These are phyloP conservation scores for Mya arenaria DNA, from an alignment of 1,140 invertebrate species.

Conservation along the genomic window DNA sequence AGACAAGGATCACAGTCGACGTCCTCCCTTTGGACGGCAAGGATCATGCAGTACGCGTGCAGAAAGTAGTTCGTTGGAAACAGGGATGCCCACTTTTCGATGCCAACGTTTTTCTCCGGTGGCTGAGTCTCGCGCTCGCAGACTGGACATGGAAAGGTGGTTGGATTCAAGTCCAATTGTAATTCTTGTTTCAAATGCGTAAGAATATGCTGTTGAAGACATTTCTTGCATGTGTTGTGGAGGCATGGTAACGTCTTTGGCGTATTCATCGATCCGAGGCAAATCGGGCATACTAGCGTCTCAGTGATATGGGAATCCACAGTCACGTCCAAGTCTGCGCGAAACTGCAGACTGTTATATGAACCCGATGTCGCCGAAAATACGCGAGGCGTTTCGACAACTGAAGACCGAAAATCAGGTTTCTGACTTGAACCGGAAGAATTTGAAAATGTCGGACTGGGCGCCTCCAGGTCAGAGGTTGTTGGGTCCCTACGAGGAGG, in stretches of 20 bases:
- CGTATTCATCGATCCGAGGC: constrained; percentile 21
- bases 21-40: constrained; percentile 37
- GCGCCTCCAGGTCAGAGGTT: constrained; percentile 11
- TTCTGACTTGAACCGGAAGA: constrained; percentile 24
- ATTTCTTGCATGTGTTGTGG: constrained; percentile 51
- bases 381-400: background rate
- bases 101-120: constrained; percentile 9
- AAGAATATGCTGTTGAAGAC: constrained; percentile 38
- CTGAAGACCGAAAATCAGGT: background rate
- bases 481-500: constrained; percentile 21
- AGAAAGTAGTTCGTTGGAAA: constrained; percentile 52
- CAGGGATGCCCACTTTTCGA: constrained; percentile 43
- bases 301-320: background rate
- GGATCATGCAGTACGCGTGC: constrained; percentile 38
- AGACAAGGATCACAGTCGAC: constrained; percentile 43
- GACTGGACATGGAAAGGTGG: constrained; percentile 39
- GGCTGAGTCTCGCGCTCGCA: constrained; percentile 23
- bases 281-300: constrained; percentile 38
- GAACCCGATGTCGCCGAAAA: background rate
- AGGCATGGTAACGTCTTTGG: constrained; percentile 46
- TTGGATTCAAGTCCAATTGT: constrained; percentile 1
- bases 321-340: background rate
- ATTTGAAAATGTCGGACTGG: constrained; percentile 32
- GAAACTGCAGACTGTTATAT: background rate
- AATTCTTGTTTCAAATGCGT: background rate